Evolutionary conservation across 2,888 invertebrate species (phyloP).

Genomic region (Acleris laterana): DNA sequence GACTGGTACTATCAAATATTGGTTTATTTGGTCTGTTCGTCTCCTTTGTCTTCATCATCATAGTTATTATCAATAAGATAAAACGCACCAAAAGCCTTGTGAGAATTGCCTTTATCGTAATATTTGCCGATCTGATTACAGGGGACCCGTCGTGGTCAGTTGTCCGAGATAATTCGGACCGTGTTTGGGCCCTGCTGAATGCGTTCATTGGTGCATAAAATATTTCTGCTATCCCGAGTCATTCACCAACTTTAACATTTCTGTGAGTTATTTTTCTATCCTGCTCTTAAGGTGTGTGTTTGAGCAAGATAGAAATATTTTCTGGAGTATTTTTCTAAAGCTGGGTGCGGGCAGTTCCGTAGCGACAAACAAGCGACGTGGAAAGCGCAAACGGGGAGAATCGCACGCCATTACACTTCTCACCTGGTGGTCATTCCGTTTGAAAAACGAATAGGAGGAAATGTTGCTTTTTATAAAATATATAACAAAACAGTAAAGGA

Average conservation of each 20-base stretch:
- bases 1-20: no score
- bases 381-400: constrained; percentile 71
- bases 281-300: neutral
- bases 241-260: neutral
- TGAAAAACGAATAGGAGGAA: constrained; percentile 45
- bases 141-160: constrained; percentile 67
- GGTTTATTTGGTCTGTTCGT: no score
- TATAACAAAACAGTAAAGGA: neutral
- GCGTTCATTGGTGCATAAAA: constrained; percentile 80
- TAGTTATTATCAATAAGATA: constrained; percentile 16
- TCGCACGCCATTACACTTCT: constrained; percentile 75
- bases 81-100: constrained; percentile 41
- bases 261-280: constrained; percentile 2
- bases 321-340: neutral
- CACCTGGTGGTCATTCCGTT: constrained; percentile 62
- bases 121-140: constrained; percentile 81
- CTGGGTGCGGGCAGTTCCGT: constrained; percentile 40
- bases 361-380: constrained; percentile 54
- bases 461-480: constrained; percentile 13
- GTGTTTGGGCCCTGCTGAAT: constrained; percentile 61
- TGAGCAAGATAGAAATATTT: constrained; percentile 6
- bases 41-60: neutral
- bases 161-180: constrained; percentile 81
- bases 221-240: constrained; percentile 53
- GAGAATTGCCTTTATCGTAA: constrained; percentile 74